Evolutionary conservation across 1,140 invertebrate species (phyloP), one percentile per base, ranked within the genome.

Genomic region (Bombus vancouverensis): DNA sequence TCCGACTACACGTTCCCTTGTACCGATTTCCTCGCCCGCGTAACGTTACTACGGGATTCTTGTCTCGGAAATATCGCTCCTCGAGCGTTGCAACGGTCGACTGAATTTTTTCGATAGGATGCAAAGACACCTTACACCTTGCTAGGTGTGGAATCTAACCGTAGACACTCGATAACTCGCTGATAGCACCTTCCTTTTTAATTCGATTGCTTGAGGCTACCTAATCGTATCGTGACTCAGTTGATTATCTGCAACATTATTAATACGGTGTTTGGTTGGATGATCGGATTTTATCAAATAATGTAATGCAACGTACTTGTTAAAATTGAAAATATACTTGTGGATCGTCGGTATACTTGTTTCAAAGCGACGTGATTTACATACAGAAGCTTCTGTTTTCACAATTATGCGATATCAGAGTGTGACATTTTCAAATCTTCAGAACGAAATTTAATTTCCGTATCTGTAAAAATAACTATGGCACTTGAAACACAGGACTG

Each of bases 31-130:
- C 74, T 47, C 39, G 28, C 10, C 66, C 72, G 65, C 66, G 68
- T 85, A 78, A 87, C 73, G 73, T 90, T 87, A 83, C 77, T 70
- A 87, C 78, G 5, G 57, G 44, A 90, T 90, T 87, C 57, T 59
- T 87, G 39, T 37, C 9, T 74, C 2, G 28, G 10, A 42, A 73
- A 8, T 22, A 71, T 44, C 32, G 62, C 18, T 12, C 5, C n/a
- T 37, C 13, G 28, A 73, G 22, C 53, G 2, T 22, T 83, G 32
- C 57, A 76, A 68, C 77, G 42, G 39, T 75, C 22, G 65, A 53
- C 32, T n/a, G 18, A 47, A 81, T 65, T 87, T 47, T 74, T 66
- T 59, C 22, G 12, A 22, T 15, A 5, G 39, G 28, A 28, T 25
- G 4, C 18, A 57, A 28, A n/a, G 66, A 57, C 68, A 81, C 47